Conservation (phyloP, 1,140 invertebrate species). For the Chlorops oryzae region DNA sequence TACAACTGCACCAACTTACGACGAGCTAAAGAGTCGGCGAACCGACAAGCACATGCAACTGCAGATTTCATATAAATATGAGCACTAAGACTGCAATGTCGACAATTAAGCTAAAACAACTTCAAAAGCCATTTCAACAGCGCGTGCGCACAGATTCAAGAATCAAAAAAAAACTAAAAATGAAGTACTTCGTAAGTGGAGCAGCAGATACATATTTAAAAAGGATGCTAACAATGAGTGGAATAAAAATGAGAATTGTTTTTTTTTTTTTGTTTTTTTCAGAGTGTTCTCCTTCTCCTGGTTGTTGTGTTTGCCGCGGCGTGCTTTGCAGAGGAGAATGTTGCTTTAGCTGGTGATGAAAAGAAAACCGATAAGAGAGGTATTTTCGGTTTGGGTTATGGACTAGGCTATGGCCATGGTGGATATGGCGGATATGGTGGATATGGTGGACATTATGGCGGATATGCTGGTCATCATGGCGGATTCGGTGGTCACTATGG, state of each 20-base stretch:
- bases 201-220: not conserved
- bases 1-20: too few relatives aligned
- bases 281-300: constrained; percentile 31
- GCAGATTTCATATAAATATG: too few relatives aligned
- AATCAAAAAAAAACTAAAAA: too few relatives aligned
- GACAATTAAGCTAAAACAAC: too few relatives aligned
- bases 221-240: too few relatives aligned
- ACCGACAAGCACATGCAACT: too few relatives aligned
- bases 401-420: constrained; percentile 22
- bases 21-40: too few relatives aligned
- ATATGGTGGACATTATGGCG: constrained; percentile 22
- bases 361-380: constrained; percentile 42
- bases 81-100: too few relatives aligned
- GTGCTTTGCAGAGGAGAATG: constrained; percentile 20
- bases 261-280: constrained; percentile 11
- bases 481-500: constrained; percentile 29
- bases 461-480: constrained; percentile 24
- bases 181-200: constrained; percentile 11
- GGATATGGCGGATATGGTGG: constrained; percentile 24
- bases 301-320: constrained; percentile 30
- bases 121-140: too few relatives aligned
- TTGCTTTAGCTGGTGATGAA: constrained; percentile 19
- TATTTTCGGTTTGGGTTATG: constrained; percentile 38
- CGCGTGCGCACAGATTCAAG: too few relatives aligned
- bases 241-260: too few relatives aligned